Percentiles rank a stretch among this genome's conserved stretches.
Conservation (phyloP, 2,888 invertebrate genomes). For the Beris morrisii region DNA sequence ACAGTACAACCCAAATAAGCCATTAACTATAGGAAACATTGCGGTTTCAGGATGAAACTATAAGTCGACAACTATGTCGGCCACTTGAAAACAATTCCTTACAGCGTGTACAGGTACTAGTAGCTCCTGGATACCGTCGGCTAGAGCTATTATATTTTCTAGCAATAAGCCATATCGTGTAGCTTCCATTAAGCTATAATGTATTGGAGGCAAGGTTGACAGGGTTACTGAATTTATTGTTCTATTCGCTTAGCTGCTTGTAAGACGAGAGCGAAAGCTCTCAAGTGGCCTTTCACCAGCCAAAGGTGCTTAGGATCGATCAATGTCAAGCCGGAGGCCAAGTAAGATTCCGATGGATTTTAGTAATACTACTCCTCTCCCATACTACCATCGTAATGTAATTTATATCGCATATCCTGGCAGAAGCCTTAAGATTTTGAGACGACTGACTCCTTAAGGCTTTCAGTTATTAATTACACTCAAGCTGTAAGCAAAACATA, state of each 20-base stretch:
- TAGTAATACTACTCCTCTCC: neutral
- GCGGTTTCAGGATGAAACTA: too few relatives aligned
- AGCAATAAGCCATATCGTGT: conserved; percentile 6
- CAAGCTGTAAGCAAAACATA: too few relatives aligned
- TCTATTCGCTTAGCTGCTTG: neutral
- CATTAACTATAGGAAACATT: too few relatives aligned
- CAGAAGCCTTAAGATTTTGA: too few relatives aligned
- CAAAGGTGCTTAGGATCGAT: conserved; percentile 14
- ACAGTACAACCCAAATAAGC: neutral
- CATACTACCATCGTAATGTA: too few relatives aligned
- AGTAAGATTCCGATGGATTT: conserved; percentile 13
- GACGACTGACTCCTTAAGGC: too few relatives aligned
- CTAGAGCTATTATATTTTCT: neutral
- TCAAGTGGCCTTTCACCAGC: conserved; percentile 1
- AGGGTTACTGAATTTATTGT: conserved; percentile 23
- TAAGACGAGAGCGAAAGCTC: neutral
- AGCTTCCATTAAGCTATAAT: conserved; percentile 22
- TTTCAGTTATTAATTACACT: too few relatives aligned
- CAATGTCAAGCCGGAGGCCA: conserved; percentile 18
- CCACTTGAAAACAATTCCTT: neutral
- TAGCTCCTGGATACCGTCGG: neutral
- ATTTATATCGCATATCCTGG: too few relatives aligned
- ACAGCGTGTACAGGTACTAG: neutral
- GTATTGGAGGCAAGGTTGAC: conserved; percentile 28
- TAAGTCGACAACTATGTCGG: too few relatives aligned